Base-by-base conservation (phyloP, 2,888 invertebrate species). In the Apamea sordens region DNA sequence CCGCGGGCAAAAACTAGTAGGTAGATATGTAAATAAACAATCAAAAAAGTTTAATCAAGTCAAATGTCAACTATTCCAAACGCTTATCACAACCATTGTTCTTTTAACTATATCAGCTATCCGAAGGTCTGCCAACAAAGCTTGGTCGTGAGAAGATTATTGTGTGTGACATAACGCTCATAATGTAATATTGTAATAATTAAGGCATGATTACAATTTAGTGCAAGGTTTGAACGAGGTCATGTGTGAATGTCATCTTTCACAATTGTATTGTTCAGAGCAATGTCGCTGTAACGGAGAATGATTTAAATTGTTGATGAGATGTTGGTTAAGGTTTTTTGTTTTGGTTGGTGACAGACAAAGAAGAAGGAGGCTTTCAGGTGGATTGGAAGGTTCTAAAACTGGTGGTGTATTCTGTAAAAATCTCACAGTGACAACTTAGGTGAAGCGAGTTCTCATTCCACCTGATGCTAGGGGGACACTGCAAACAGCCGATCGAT, bases 171-270 rank as follows among this genome's bases (percentile, higher is more conserved):
- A 95, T 95, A 95, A 96, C 90, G 85, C 80, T 84, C 88, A 82
- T 93, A 93, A 93, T 91, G 90, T 94, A 94, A 82, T 93, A 93
- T 93, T 91, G 90, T 94, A 94, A 94, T 94, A 94, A 94, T 82
- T 82, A 94, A 94, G 89, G 87, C 90, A 91, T 87, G 89, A 84
- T 94, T 93, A 92, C 91, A 92, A 96, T 95, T 93, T 93, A 92
- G 96, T 96, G 96, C 96, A 94, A 95, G 95, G 95, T 82, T 80
- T 24, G 10, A 6, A 10, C 83, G 91, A 91, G 94, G 94, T 92
- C 93, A 93, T 92, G 93, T 91, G 85, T 87, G 92, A 93, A 92
- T 93, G 93, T 93, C 93, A 89, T 81, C 69, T 88, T 88, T 79
- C 77, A 82, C 73, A 89, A 89, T 86, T 74, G 76, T 78, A 88